phyloP scores from a whole-genome alignment of 92 coral and sea anemone species.

The Palythoa grandiflora region DNA sequence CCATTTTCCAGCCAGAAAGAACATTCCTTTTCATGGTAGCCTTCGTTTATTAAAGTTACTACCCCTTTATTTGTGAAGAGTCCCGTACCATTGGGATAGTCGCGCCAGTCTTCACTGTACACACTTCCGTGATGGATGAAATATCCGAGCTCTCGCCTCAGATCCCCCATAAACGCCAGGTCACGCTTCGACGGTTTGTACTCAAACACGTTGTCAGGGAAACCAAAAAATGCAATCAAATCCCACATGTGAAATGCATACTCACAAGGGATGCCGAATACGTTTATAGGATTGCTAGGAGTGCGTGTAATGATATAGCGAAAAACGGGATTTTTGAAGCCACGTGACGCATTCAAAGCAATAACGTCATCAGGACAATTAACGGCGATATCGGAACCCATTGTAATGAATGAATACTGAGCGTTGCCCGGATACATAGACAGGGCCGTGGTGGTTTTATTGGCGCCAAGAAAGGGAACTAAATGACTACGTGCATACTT shows the following conservation, averaged over 20 bases:
- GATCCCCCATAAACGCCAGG: conserved; percentile 44
- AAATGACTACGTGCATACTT: conserved; percentile 49
- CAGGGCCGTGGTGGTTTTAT: conserved; percentile 44
- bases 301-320: conserved; percentile 64
- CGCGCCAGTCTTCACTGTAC: conserved; percentile 36
- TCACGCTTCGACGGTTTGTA: conserved; percentile 57
- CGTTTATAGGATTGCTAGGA: conserved; percentile 46
- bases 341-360: conserved; percentile 59
- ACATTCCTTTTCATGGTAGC: conserved; percentile 66
- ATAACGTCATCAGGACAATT: conserved; percentile 66
- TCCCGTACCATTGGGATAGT: conserved; percentile 64
- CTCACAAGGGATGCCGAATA: conserved; percentile 40
- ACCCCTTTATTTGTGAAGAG: conserved; percentile 64
- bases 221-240: conserved; percentile 69
- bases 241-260: conserved; percentile 78
- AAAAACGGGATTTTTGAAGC: conserved; percentile 60
- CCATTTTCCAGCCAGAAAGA: conserved; percentile 68
- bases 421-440: conserved; percentile 45
- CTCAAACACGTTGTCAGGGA: conserved; percentile 9
- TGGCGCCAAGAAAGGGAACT: conserved; percentile 55
- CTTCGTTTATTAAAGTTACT: conserved; percentile 29
- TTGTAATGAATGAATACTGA: conserved; percentile 50
- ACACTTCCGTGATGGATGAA: conserved; percentile 59
- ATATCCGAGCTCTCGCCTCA: conserved; percentile 60
- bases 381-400: conserved; percentile 68